These are phyloP conservation scores for Mastigias papua DNA, from an alignment of 30 jellyfish, hydroid and myxozoan genomes.

Conservation along the genomic window DNA sequence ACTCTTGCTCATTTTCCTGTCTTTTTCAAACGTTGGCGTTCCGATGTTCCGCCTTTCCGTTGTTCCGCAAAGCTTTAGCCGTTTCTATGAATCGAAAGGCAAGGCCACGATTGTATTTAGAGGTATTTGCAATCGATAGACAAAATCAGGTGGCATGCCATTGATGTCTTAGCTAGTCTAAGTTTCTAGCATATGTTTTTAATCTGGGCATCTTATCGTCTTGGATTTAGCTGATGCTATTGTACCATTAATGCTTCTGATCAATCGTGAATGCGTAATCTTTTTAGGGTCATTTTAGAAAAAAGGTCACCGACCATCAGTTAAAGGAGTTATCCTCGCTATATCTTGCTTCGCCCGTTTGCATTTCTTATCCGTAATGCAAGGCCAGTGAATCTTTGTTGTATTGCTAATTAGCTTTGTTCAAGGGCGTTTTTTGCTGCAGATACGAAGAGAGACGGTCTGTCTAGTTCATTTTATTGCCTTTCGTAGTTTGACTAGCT, in stretches of 20 bases:
- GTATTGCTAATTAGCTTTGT: not conserved
- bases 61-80: too few species aligned
- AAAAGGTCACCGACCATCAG: slow-evolving; percentile 4
- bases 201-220: not conserved
- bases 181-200: not conserved
- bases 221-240: not conserved
- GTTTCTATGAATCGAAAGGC: too few species aligned
- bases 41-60: too few species aligned
- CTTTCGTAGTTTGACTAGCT: too few species aligned
- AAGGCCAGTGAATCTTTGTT: not conserved
- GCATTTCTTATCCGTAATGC: not conserved
- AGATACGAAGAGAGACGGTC: not conserved
- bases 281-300: not conserved
- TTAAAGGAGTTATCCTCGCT: not conserved
- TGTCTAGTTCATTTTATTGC: too few species aligned
- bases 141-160: not conserved
- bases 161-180: not conserved
- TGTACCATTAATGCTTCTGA: not conserved
- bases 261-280: not conserved
- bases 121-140: not conserved
- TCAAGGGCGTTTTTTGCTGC: not conserved
- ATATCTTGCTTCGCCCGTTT: not conserved
- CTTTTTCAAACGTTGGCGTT: too few species aligned
- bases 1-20: too few species aligned
- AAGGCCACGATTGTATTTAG: not conserved